Evolutionary conservation across 2,888 invertebrate genomes (phyloP), one percentile per base, ranked within the genome.

Genomic region (Acronicta psi): DNA sequence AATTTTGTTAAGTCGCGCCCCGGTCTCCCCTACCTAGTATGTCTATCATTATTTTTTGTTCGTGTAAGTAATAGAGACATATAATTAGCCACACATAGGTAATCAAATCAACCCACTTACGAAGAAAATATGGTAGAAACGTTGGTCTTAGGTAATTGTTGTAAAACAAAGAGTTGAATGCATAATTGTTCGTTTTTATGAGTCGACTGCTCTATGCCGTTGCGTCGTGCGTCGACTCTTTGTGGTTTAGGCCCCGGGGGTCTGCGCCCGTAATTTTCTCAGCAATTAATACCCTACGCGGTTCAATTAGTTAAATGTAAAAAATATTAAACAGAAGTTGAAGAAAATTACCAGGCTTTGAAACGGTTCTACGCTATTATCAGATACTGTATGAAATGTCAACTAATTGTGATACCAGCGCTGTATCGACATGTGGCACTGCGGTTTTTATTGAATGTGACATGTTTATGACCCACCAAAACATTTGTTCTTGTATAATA

Each of bases 231-330:
- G 80, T 80, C 73, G 75, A 79, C 80, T 76, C 87, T 88, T 89
- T 91, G 90, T 90, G 88, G 90, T 86, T 89, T 87, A 86, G 87
- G 80, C 87, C 91, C 86, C 73, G 71, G 81, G 83, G 90, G 85
- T 81, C 69, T 81, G 75, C 77, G 76, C 66, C 80, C 75, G 90
- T 86, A 89, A 91, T 92, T 92, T 92, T 90, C 92, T 90, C 88
- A 90, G 88, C 91, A 92, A 92, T 92, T 92, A 91, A 91, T 91
- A 86, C 83, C 82, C 83, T 84, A 88, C 86, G 77, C 81, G 64
- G 84, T 86, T 87, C 86, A 92, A 90, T 91, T 90, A 90, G 88
- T 86, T 82, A 86, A 88, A 88, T 84, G 84, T 83, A 87, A 91
- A 90, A 90, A 91, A 90, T 83, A 84, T 83, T 79, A 89, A 86